Conservation (phyloP, 2,797 vertebrate genomes). For the Alca torda region DNA sequence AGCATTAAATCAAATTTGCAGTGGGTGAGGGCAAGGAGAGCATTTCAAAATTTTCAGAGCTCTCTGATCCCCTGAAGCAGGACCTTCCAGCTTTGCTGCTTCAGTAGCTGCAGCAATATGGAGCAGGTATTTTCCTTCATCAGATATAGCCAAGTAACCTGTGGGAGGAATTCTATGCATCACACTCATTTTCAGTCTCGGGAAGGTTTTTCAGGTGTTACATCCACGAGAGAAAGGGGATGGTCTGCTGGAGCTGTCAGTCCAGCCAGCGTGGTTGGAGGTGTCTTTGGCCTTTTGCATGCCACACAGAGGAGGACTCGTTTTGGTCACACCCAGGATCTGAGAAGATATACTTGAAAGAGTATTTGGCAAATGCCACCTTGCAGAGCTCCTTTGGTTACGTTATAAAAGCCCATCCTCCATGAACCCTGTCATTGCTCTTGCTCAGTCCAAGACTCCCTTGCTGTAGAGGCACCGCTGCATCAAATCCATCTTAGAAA, state of each 20-base stretch:
- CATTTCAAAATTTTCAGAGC: neutral
- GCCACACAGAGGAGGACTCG: no score
- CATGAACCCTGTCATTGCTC: neutral
- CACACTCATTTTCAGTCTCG: neutral
- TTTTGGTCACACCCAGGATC: neutral
- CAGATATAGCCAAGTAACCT: neutral
- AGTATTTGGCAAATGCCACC: neutral
- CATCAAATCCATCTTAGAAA: neutral
- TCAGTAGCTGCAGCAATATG: neutral
- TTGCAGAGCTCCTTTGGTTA: neutral
- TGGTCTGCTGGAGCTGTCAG: neutral
- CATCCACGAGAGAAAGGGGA: neutral
- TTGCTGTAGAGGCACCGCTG: neutral
- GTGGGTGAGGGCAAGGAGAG: neutral
- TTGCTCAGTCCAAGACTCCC: neutral
- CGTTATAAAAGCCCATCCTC: neutral
- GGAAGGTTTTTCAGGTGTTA: neutral
- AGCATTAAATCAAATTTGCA: neutral
- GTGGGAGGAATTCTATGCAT: fast-evolving
- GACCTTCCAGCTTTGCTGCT: neutral
- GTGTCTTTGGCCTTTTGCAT: neutral
- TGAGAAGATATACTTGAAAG: neutral
- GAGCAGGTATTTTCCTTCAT: neutral
- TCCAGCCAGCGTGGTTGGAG: fast-evolving
- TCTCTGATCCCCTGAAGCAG: neutral